Base-by-base conservation (phyloP, 23 tunicate species). In the Phallusia fumigata region DNA sequence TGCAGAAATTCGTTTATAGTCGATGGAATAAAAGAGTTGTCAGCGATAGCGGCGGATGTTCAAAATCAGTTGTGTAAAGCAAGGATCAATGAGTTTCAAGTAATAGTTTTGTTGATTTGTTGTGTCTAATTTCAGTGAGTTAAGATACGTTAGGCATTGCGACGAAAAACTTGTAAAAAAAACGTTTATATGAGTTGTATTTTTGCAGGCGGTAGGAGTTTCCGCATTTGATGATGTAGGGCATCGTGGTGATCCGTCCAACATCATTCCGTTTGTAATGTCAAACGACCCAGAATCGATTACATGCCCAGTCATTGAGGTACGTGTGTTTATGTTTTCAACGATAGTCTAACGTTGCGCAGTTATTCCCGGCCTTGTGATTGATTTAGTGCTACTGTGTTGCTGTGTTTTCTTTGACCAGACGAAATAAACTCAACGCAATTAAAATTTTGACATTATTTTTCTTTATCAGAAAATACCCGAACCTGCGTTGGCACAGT, bases 201-300 rank as follows among this genome's bases (percentile, higher is more conserved):
- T 40, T 5, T 58, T 58, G 16, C 58, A 92, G 97, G 97, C 91
- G 45, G 87, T 82, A 18, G 86, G 88, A 0, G 79, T 92, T 8
- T 30, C 44, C 21, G 97, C 91, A 0, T 76, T 83, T 65, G 97
- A 92, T 85, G 97, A 92, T 32, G 88, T 53, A 32, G 90, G 85
- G 12, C 84, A 65, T 24, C 58, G 65, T 18, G 91, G 97, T 58
- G 82, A 64, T 11, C 52, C 84, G 19, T 84, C 89, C 31, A 92
- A 92, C 45, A 75, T 92, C 35, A 64, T 79, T 16, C 76, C 91
- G 64, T 79, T 83, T 52, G 36, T 81, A 31, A 77, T 91, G 52
- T 26, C 5, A 31, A 79, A 91, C 36, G n/a, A 47, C 10, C 79
- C 78, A 3, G 36, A 80, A 44, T 22, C 31, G 65, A 80, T 50